phyloP scores from a whole-genome alignment of 2,797 vertebrate species.

The Cirrhinus molitorella region DNA sequence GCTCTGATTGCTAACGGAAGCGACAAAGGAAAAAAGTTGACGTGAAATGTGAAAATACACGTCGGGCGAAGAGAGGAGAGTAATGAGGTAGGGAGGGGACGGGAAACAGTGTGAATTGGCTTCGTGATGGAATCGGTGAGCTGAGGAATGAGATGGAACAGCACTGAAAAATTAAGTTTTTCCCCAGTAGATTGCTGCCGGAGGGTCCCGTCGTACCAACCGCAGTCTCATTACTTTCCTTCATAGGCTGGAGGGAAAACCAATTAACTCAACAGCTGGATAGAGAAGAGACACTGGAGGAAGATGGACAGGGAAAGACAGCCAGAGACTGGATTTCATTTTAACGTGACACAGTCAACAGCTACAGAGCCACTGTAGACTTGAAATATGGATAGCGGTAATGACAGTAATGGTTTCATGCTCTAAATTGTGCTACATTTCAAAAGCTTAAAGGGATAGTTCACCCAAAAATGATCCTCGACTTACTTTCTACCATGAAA shows the following conservation, averaged over 20 bases:
- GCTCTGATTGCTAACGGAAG: conserved; percentile 43
- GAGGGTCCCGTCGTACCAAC: conserved; percentile 37
- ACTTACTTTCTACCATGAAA: neutral
- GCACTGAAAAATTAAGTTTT: conserved; percentile 51
- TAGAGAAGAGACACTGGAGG: conserved; percentile 36
- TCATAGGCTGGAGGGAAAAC: conserved; percentile 60
- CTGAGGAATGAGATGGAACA: conserved; percentile 50
- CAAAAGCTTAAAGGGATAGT: neutral
- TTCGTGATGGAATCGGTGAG: conserved; percentile 54
- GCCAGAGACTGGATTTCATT: conserved; percentile 42
- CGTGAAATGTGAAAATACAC: conserved; percentile 33
- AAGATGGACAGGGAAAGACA: conserved; percentile 33
- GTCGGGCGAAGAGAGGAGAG: conserved; percentile 24
- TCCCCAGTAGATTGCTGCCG: conserved; percentile 45
- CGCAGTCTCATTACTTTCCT: conserved; percentile 58
- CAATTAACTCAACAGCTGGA: conserved; percentile 64
- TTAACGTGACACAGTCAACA: conserved; percentile 41
- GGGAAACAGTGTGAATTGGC: conserved; percentile 54
- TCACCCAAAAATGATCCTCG: neutral
- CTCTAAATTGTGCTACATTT: neutral
- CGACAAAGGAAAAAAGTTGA: conserved; percentile 28
- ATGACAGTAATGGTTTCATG: conserved; percentile 11
- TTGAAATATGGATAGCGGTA: conserved; percentile 18
- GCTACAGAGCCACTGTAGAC: conserved; percentile 18
- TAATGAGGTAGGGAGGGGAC: conserved; percentile 48